Evolutionary conservation across 2,113 vertebrate species (phyloP), one percentile per base, ranked within the genome.

Genomic region (Capreolus pygargus): DNA sequence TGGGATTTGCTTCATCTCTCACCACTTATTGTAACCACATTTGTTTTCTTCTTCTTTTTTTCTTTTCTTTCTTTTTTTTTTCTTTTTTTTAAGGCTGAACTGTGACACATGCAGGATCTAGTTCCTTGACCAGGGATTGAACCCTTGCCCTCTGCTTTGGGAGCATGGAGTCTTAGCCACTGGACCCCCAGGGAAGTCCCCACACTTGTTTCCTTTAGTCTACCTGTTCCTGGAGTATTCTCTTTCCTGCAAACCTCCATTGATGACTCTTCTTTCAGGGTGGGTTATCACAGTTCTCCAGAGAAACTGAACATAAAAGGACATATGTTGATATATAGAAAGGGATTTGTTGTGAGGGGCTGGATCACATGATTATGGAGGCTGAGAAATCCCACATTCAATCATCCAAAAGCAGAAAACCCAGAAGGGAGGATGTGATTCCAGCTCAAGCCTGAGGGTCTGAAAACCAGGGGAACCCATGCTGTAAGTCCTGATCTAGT

Each of bases 211-310:
- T 50, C 4, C 25, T 33, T 7, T 64, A 12, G n/a, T 2, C 5
- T 28, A 25, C 7, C 57, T 50, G 1, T 0, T 43, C 4, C 25
- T 5, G 1, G 3, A 4, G 11, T 7, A 1, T 9, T 57, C 12
- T 43, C 0, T 25, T 47, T 17, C 57, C 50, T 3, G 57, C 15
- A 36, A 5, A 45, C 50, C 7, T 89, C 12, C 27, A 5, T 7
- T 43, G 9, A 10, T 14, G 3, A 3, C 28, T 76, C 25, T 33
- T 15, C 33, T 45, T 21, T 64, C 21, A 25, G 23, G 4, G 1
- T 57, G 17, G 3, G 33, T 5, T 39, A 23, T 45, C 36, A 91
- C 5, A 5, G 30, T 67, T 70, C 9, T 70, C 36, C 8, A 2
- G 47, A 54, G 79, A 39, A 67, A 83, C n/a, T 28, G 19, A 23